Evolutionary conservation across 2,888 invertebrate genomes (phyloP), one percentile per base, ranked within the genome.

Genomic region (Euzophera pinguis): DNA sequence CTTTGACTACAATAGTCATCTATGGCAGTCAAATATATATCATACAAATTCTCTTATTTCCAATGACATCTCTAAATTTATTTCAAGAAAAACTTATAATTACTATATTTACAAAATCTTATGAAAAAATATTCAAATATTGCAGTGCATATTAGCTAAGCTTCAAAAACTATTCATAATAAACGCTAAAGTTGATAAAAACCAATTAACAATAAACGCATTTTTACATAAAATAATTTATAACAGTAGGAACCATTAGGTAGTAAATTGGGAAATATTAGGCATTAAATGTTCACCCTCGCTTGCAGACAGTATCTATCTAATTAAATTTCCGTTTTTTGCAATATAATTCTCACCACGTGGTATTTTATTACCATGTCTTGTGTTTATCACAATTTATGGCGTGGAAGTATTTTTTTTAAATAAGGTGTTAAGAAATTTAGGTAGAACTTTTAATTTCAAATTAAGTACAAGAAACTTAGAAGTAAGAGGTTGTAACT

Each of bases 341-440:
- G 70, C 69, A 69, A 70, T 78, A 81, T 81, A 76, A 63, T 58
- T 60, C 71, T 66, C 70, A 74, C 75, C 79, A 78, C 76, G 78
- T 76, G 80, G 67, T 70, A 60, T 67, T 79, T 80, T 78, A 79
- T 74, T 75, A 62, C 75, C 65, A 64, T 65, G 72, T 75, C 78
- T 75, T 67, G 59, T 65, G 67, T 70, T 75, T 69, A 80, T 80
- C 63, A 71, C 63, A 77, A 80, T 78, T 81, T 80, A 80, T 75
- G 56, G 67, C 59, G 60, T 16, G 37, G 48, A 49, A 61, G 67
- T 61, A 62, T 71, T 69, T 22, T 70, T 73, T 69, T 70, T 68
- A 65, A 69, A 68, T 63, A 62, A 59, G 56, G 60, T 37, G 43
- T 37, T 45, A 49, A 29, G 5, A 22, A 22, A 3, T 5, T 22